A percentile compares a stretch with the other conserved stretches of the same genome.
Conservation (phyloP, 1,140 invertebrate species). For the Trachymyrmex septentrionalis region DNA sequence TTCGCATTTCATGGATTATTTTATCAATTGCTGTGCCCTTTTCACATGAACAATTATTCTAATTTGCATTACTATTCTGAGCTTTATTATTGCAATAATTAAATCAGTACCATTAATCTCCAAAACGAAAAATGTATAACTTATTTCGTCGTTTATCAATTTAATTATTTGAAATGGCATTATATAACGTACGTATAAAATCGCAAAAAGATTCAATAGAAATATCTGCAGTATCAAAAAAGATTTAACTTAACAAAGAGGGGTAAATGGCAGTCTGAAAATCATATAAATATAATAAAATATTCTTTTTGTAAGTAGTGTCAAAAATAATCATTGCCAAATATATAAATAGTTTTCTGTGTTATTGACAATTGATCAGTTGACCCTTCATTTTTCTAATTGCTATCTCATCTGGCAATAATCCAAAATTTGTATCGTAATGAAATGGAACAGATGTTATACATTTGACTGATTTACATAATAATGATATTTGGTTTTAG, state of each 20-base stretch:
- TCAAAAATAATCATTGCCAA: background rate
- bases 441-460: slow-evolving; percentile 1
- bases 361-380: background rate
- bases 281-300: slow-evolving; percentile 41
- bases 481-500: background rate
- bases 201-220: slow-evolving; percentile 66
- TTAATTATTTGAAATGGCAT: slow-evolving; percentile 5
- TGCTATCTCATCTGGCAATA: background rate
- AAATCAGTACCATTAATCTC: background rate
- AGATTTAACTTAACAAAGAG: slow-evolving; percentile 61
- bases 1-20: background rate
- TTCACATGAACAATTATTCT: background rate
- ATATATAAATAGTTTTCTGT: background rate
- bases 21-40: slow-evolving; percentile 10
- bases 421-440: slow-evolving; percentile 40
- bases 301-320: slow-evolving; percentile 16
- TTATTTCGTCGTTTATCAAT: background rate
- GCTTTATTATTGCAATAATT: background rate
- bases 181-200: slow-evolving; percentile 60
- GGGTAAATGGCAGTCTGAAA: slow-evolving; percentile 62
- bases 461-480: background rate
- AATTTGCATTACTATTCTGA: background rate
- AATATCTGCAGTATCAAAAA: slow-evolving; percentile 67
- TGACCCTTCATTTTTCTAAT: background rate
- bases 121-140: background rate